These are phyloP conservation scores for Rousettus leschenaultii DNA, from an alignment of 2,113 vertebrate species.

Conservation along the genomic window DNA sequence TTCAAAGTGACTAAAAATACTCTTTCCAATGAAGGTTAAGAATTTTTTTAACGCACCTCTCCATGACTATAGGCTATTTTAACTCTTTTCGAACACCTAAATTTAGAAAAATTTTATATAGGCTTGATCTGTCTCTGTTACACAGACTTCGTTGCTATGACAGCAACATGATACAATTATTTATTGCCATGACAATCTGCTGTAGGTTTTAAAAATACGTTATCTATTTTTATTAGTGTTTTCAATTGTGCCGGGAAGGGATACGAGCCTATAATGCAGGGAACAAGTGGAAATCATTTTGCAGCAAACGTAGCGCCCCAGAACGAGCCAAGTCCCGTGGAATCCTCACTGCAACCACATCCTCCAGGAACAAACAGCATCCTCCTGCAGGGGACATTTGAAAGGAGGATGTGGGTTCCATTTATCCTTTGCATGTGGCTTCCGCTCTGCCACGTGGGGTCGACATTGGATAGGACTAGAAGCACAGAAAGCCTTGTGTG, in stretches of 20 bases:
- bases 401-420: neutral
- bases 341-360: neutral
- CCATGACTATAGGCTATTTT: slow-evolving; percentile 78
- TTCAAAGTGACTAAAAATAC: slow-evolving; percentile 3
- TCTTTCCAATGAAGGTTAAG: slow-evolving; percentile 65
- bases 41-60: slow-evolving; percentile 55
- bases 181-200: slow-evolving; percentile 86
- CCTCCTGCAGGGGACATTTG: neutral
- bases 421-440: neutral
- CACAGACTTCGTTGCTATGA: slow-evolving; percentile 83
- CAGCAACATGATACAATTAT: slow-evolving; percentile 86
- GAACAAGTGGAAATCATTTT: slow-evolving; percentile 22
- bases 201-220: slow-evolving; percentile 84
- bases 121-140: slow-evolving; percentile 79
- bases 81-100: slow-evolving; percentile 82
- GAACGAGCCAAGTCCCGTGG: neutral
- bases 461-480: neutral
- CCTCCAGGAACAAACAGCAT: neutral
- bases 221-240: slow-evolving; percentile 86
- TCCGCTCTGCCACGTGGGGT: neutral
- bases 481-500: neutral
- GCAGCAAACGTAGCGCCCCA: neutral
- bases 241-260: slow-evolving; percentile 78
- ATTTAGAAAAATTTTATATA: slow-evolving; percentile 83
- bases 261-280: slow-evolving; percentile 56